Evolutionary conservation across 2,888 invertebrate genomes (phyloP).

Genomic region (Penaeus monodon): DNA sequence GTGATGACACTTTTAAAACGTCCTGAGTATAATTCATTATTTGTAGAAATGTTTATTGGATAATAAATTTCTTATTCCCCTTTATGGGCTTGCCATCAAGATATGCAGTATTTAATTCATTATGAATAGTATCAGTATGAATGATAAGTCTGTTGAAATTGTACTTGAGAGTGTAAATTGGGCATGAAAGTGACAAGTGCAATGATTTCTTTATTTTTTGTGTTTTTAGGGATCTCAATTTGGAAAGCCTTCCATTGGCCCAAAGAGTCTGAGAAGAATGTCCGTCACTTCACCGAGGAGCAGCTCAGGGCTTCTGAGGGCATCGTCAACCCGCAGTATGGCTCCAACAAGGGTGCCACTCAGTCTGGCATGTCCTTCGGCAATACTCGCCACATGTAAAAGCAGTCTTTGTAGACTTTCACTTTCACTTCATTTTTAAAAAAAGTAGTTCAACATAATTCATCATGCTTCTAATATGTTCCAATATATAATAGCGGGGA

Average conservation of each 20-base stretch:
- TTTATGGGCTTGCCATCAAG: no score
- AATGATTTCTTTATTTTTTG: background rate
- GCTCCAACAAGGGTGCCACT: constrained; percentile 96
- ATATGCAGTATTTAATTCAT: no score
- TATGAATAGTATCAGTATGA: no score
- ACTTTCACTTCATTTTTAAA: no score
- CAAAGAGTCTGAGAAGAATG: constrained; percentile 95
- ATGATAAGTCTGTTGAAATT: no score
- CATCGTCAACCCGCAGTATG: constrained; percentile 94
- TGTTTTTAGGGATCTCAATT: constrained; percentile 69
- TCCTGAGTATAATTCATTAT: no score
- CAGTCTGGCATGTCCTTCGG: constrained; percentile 97
- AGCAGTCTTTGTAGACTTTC: background rate
- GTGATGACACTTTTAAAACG: no score
- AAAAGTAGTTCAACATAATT: no score
- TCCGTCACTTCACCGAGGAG: constrained; percentile 92
- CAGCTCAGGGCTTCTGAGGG: constrained; percentile 92
- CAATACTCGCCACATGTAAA: constrained; percentile 96
- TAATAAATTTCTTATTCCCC: no score
- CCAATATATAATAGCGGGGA: no score
- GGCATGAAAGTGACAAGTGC: background rate
- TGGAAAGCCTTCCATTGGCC: constrained; percentile 84
- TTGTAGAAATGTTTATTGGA: background rate
- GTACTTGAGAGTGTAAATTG: background rate
- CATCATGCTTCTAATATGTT: no score